Base-by-base conservation (phyloP, 1,140 invertebrate species). In the Oscheius sp. region DNA sequence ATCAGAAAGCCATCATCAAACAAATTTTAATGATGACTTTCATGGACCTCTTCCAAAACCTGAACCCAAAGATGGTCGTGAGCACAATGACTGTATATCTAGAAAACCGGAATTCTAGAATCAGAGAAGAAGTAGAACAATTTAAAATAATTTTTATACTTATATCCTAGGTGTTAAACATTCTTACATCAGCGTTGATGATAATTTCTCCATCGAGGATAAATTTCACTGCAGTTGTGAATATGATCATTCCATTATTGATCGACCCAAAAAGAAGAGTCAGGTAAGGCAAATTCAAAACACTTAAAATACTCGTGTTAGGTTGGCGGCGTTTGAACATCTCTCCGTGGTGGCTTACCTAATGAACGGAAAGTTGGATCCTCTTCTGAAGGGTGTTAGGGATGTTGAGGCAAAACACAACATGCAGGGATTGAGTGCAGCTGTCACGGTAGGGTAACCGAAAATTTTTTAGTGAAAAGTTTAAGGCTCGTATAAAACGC, bases 1-100 rank as follows among this genome's bases (percentile, higher is more conserved):
- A 75, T 62, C 74, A 75, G 38, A 75, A 75, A 49, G 73, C 74
- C 34, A 61, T 75, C 15, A 71, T 75, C 15, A 75, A 75, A 35
- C 74, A 75, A 31, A 34, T 75, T 4, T 32, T 75, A 2, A 75
- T 75, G 74, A 75, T 75, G 61, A 73, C 74, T 7, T 72, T 66
- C 26, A 75, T 75, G 63, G 74, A 75, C 26, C 34, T 75, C 4
- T 72, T 75, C 20, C 68, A 71, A 63, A 68, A 73, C 28, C 31
- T 64, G 3, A 71, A 75, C 46, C 74, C 74, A 3, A 72, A 75
- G 61, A 23, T 36, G 20, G 68, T 75, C 20, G 45, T 75, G 1
- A 68, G 59, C 20, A 55, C 46, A 35, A 32, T 75, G 7, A 20
- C 71, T 18, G 62, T 71, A 0, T 75, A 23, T 28, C n/a, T 75